A percentile compares a stretch with the other conserved stretches of the same genome.
Conservation (phyloP, 2,888 invertebrate genomes). For the Allacma fusca region DNA sequence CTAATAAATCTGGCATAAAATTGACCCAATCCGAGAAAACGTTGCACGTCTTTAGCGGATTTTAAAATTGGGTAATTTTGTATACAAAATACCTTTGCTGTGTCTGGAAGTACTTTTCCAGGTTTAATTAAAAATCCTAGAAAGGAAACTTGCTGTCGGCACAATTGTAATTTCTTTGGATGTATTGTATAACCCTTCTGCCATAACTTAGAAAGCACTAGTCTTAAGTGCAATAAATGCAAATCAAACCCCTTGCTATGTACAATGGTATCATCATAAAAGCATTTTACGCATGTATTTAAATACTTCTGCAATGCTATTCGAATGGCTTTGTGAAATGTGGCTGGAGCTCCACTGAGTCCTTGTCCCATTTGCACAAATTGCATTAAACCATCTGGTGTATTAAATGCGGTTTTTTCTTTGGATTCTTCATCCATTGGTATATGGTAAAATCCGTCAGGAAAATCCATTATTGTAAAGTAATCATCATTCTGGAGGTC, state of each 20-base stretch:
- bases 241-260: conserved; percentile 45
- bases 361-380: conserved; percentile 63
- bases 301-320: conserved; percentile 62
- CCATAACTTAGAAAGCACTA: conserved; percentile 32
- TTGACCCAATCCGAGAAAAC: conserved; percentile 49
- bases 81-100: conserved; percentile 61
- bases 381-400: conserved; percentile 62
- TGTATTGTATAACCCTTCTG: conserved; percentile 58
- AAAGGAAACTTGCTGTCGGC: conserved; percentile 59
- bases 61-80: conserved; percentile 45
- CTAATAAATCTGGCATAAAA: too few relatives aligned
- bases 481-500: too few relatives aligned
- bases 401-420: conserved; percentile 62
- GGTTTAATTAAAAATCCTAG: conserved; percentile 63
- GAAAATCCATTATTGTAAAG: too few relatives aligned
- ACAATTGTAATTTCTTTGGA: conserved; percentile 55
- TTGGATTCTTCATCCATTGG: conserved; percentile 57
- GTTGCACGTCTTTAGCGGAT: conserved; percentile 37
- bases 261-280: conserved; percentile 63
- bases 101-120: conserved; percentile 63
- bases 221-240: conserved; percentile 49
- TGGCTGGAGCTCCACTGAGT: conserved; percentile 62
- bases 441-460: too few relatives aligned
- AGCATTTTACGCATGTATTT: conserved; percentile 59
- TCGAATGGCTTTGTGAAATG: conserved; percentile 62